phyloP scores from a whole-genome alignment of 2,888 invertebrate species.

The Ephialtes manifestator region DNA sequence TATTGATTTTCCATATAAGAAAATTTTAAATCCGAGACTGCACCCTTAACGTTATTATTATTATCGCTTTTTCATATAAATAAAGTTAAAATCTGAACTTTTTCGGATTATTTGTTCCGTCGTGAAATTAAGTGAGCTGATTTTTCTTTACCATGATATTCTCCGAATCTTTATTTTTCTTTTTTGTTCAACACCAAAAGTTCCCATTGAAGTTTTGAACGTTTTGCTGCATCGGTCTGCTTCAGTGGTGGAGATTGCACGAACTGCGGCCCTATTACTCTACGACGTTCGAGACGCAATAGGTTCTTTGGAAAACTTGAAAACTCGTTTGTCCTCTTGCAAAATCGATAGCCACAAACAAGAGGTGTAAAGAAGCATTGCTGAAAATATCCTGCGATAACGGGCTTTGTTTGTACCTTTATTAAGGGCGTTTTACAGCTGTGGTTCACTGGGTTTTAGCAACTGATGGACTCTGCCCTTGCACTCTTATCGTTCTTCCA shows the following conservation, averaged over 20 bases:
- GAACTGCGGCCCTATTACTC: not conserved
- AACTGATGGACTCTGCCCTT: not conserved
- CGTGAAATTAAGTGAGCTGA: not conserved
- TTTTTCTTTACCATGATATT: not conserved
- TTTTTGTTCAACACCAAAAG: not conserved
- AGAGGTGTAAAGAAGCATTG: not conserved
- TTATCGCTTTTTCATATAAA: not conserved
- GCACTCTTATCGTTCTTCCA: not conserved
- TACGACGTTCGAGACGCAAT: not conserved
- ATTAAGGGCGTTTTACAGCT: not conserved
- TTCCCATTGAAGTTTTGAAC: not conserved
- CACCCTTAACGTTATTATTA: not conserved
- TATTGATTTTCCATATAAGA: too few species aligned
- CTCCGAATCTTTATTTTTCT: not conserved
- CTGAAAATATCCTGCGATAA: conserved; percentile 3
- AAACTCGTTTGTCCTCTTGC: not conserved
- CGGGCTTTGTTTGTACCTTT: conserved; percentile 1
- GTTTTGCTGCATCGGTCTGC: not conserved
- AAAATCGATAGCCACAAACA: not conserved
- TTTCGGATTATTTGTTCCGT: not conserved
- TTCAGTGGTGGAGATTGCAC: not conserved
- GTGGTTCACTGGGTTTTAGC: not conserved
- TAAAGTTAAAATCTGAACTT: not conserved
- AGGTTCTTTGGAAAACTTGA: not conserved
- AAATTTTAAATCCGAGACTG: too few species aligned